Percentiles rank a stretch among this genome's conserved stretches.
phyloP scores from a whole-genome alignment of 2,113 vertebrate species.

The Silurus glanis region DNA sequence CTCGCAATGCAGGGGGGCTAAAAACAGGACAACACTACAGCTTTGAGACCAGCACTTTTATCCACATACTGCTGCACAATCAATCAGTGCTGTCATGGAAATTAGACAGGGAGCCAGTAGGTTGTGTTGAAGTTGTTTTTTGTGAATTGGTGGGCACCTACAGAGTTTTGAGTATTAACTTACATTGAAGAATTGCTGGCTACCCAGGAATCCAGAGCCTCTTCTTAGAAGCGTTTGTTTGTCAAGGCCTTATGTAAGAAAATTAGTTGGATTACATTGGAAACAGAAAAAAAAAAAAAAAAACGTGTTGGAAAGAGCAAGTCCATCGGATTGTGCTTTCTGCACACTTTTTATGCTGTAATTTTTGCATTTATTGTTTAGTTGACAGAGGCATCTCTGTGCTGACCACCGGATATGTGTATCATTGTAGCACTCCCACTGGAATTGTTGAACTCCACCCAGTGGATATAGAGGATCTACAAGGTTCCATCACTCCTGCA shows the following conservation, averaged over 20 bases:
- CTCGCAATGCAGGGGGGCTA: neutral
- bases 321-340: neutral
- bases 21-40: conserved; percentile 10
- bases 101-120: conserved; percentile 47
- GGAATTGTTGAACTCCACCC: conserved; percentile 25
- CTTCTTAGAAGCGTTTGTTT: neutral
- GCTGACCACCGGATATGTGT: neutral
- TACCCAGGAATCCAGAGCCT: neutral
- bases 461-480: conserved; percentile 13
- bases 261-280: conserved; percentile 34
- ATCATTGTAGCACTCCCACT: neutral
- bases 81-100: conserved; percentile 55
- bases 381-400: neutral
- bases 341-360: neutral
- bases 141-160: conserved; percentile 39
- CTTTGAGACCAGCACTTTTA: conserved; percentile 3
- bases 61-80: conserved; percentile 20
- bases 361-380: neutral
- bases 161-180: conserved; percentile 32
- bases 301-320: neutral
- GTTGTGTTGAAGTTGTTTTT: conserved; percentile 49
- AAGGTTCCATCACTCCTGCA: neutral
- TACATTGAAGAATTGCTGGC: conserved; percentile 1
- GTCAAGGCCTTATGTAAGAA: neutral
- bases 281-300: neutral